Evolutionary conservation across 2,113 vertebrate genomes (phyloP), one percentile per base, ranked within the genome.

Genomic region (Halichoerus grypus): DNA sequence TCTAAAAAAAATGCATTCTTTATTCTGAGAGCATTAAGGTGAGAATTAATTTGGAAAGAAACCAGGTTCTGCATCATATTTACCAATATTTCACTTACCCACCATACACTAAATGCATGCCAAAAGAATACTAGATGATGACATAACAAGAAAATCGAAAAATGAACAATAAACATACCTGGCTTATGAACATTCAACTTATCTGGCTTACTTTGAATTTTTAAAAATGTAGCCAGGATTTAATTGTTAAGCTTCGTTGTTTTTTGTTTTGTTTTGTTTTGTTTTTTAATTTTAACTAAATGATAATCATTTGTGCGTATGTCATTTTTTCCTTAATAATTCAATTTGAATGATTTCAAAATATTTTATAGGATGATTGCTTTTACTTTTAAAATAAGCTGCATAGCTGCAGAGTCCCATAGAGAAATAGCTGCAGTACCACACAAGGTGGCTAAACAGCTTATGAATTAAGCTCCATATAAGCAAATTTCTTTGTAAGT

Each of bases 401-500:
- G 91, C 97, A 97, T 91, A 94, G 96, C 98, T 97, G 69, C 97
- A 97, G 85, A 92, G 72, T 97, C 92, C 94, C 89, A 96, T 86
- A 96, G 96, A 98, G 98, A 98, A 98, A 81, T 61, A 92, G 97
- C 91, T 97, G 88, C 95, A 96, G 86, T 99, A 92, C 98, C 98
- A 99, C 99, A 99, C 98, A 99, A 97, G 98, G 97, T 97, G 98
- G 97, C 99, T 99, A 99, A 99, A 99, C 98, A 99, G 98, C 98
- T 91, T 99, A 98, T 99, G 99, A 99, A 99, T 99, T 99, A 99
- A 99, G 98, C 97, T 98, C 98, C 96, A 98, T 98, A 99, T 99
- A 99, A 98, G 99, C 98, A 99, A 99, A 99, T 99, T 99, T 98
- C 98, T 98, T 98, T 98, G 98, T 98, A 99, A 99, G 99, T 99